Base-by-base conservation (phyloP, 2,888 invertebrate genomes). In the Teleiodes luculella region DNA sequence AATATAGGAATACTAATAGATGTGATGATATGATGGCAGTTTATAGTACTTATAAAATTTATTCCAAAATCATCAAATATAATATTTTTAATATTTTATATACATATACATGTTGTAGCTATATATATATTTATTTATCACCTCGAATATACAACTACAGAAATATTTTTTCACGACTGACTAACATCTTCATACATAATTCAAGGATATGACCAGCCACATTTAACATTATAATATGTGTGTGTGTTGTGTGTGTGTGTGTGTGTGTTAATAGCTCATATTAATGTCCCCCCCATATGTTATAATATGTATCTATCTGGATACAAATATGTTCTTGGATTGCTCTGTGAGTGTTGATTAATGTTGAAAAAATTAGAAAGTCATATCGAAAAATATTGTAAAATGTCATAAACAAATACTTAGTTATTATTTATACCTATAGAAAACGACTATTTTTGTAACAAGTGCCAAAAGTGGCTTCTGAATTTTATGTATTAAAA, bases 401-500 rank as follows among this genome's bases (percentile, higher is more conserved):
- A 24, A 24, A 24, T n/a, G n/a, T n/a, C n/a, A 24, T 24, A 24
- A 24, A 6, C 3, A 24, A 24, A 24, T 24, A 24, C 6, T 6
- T 24, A 24, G 6, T 24, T n/a, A n/a, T n/a, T n/a, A 11, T 10
- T 10, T 20, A 43, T n/a, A 7, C n/a, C n/a, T n/a, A 10, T 20
- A 43, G 20, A 36, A 36, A 24, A 10, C n/a, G 28, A 49, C 49
- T 51, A 51, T 51, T 51, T 57, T 56, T 54, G 46, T 56, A 58
- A 56, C 66, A 72, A 70, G 82, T 83, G 83, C 83, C 83, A 83
- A 83, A 73, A 72, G 67, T 80, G 80, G 81, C 83, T 77, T 76
- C 58, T 48, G 39, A 46, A 36, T 52, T 35, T 39, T 28, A 50
- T 24, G 13, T 37, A 24, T 37, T 24, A n/a, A 14, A 47, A 16